Conservation (phyloP, 2,888 invertebrate species). For the Ormyrus rosae region DNA sequence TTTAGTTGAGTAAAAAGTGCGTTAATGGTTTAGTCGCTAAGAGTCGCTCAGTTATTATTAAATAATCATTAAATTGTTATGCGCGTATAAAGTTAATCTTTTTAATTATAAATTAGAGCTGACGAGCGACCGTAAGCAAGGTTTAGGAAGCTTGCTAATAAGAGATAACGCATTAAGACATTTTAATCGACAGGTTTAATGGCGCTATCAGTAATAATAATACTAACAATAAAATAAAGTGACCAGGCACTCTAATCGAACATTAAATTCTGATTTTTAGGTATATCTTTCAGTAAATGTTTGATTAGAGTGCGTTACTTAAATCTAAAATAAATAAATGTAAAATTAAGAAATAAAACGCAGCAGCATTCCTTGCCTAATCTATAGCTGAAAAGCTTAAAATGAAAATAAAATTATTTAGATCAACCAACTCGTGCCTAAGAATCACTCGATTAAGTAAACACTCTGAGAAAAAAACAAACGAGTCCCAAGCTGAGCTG, state of each 20-base stretch:
- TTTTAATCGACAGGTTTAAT: slow-evolving; percentile 56
- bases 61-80: slow-evolving; percentile 6
- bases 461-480: slow-evolving; percentile 21
- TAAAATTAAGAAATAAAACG: slow-evolving; percentile 15
- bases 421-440: neutral
- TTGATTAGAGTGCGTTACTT: slow-evolving; percentile 27
- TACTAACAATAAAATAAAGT: slow-evolving; percentile 26
- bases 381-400: slow-evolving; percentile 21
- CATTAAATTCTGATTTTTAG: neutral
- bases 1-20: slow-evolving; percentile 70
- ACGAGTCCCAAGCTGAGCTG: slow-evolving; percentile 22
- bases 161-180: slow-evolving; percentile 55
- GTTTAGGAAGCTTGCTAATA: slow-evolving; percentile 59
- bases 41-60: slow-evolving; percentile 45
- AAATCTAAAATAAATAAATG: slow-evolving; percentile 21
- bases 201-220: slow-evolving; percentile 46
- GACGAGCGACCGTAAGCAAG: slow-evolving; percentile 60
- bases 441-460: slow-evolving; percentile 27
- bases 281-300: neutral
- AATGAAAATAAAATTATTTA: slow-evolving; percentile 34
- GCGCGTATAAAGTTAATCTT: neutral
- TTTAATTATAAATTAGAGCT: slow-evolving; percentile 18
- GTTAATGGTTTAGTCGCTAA: slow-evolving; percentile 60
- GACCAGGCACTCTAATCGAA: neutral
- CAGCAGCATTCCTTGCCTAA: slow-evolving; percentile 35